Conservation (phyloP, 2,113 vertebrate genomes). For the Xenus cinereus region DNA sequence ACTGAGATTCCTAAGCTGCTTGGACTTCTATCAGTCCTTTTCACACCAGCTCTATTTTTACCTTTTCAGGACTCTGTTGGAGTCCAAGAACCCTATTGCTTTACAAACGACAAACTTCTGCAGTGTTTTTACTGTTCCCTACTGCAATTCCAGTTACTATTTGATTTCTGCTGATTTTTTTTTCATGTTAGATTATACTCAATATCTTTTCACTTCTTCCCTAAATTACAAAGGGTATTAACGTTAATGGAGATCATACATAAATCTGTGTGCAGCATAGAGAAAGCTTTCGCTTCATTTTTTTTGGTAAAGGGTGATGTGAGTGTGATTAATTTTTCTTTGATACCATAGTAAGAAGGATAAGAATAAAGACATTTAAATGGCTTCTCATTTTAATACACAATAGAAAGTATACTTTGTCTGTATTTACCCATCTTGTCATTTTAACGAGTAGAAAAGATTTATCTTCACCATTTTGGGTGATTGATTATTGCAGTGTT, state of each 20-base stretch:
- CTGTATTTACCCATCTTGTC: background rate
- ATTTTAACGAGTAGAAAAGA: background rate
- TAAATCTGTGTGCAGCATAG: background rate
- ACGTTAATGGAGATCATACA: background rate
- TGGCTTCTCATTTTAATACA: background rate
- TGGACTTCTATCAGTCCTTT: background rate
- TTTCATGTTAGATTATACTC: background rate
- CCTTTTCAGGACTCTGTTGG: background rate
- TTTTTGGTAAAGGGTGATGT: background rate
- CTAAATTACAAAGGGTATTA: background rate
- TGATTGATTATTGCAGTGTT: background rate
- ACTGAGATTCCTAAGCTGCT: conserved; percentile 21
- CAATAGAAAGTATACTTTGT: background rate
- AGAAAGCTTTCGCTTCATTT: background rate
- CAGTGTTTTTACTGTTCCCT: background rate
- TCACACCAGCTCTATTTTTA: background rate
- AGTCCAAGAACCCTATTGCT: background rate
- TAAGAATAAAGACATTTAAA: background rate
- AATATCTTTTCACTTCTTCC: background rate
- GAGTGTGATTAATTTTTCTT: background rate
- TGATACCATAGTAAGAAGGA: background rate
- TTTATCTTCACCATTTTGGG: background rate
- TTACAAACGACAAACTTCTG: background rate
- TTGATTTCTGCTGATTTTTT: background rate
- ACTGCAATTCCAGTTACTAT: background rate